Base-by-base conservation (phyloP, 2,888 invertebrate genomes). In the Volucella zonaria region DNA sequence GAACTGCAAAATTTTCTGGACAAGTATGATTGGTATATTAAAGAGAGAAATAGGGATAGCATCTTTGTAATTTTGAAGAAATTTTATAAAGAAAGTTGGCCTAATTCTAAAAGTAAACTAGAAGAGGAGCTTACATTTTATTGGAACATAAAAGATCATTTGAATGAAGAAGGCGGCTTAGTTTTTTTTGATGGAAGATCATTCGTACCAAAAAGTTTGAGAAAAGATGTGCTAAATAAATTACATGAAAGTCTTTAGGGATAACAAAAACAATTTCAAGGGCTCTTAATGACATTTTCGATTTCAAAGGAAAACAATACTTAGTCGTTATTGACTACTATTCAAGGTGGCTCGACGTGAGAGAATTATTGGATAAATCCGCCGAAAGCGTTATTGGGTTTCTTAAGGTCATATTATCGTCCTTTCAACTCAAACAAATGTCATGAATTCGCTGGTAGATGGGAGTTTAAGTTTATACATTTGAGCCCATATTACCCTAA, bases 101-200 rank as follows among this genome's bases (percentile, higher is more conserved):
- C 66, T 23, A 59, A 23, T 42, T 40, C 40, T 12, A 59, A 71
- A 71, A 51, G 23, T 31, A 52, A 61, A 12, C 18, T 15, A 42
- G 9, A n/a, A 23, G 40, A 67, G 8, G 9, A 62, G 8, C n/a
- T 62, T 15, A 62, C 56, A 18, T 42, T 61, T 18, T 61, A 61
- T 15, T 73, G 51, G 45, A 51, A 3, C 38, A 45, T 62, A 31
- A 56, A 42, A 58, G 23, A 31, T 15, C 23, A 8, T 38, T 23
- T 51, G 47, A 47, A 23, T 45, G 12, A 12, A n/a, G 71, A 77
- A 23, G 56, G 59, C 11, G 15, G 45, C 3, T 49, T 73, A 15
- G 10, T 76, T 42, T 76, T 75, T 66, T 75, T 45, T 43, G 10
- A 49, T 14, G 23, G 51, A 1, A 38, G 66, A 8, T 79, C n/a